Conservation (phyloP, 2,797 vertebrate species). For the Nyctalus aviator region DNA sequence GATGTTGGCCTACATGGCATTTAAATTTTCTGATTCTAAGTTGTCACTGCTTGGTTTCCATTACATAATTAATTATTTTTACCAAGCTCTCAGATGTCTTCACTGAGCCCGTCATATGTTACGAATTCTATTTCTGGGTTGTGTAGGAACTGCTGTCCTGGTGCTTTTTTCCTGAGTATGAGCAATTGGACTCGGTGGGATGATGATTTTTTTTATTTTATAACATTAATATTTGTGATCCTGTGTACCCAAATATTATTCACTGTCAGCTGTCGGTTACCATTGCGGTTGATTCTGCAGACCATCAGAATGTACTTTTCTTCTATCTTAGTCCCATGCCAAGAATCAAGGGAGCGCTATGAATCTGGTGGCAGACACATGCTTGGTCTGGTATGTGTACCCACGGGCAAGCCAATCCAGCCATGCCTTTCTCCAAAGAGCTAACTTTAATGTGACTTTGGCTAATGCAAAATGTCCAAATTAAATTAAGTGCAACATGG, state of each 20-base stretch:
- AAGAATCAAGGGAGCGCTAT: not conserved
- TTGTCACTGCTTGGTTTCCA: not conserved
- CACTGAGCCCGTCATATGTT: slow-evolving; percentile 41
- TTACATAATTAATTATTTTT: slow-evolving; percentile 72
- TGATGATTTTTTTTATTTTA: slow-evolving; percentile 54
- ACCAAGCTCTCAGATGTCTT: slow-evolving; percentile 55
- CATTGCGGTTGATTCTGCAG: not conserved
- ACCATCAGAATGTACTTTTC: not conserved
- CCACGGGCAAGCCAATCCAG: accelerated
- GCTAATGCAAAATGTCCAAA: not conserved
- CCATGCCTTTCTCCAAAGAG: not conserved
- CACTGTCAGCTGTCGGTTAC: not conserved
- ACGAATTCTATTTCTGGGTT: slow-evolving; percentile 61
- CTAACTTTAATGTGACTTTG: not conserved
- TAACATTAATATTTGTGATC: slow-evolving; percentile 56
- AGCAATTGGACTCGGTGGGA: slow-evolving; percentile 46
- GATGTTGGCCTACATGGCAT: not conserved
- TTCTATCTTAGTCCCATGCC: not conserved
- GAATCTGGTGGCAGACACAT: not conserved
- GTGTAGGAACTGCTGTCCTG: slow-evolving; percentile 18
- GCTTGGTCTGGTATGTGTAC: not conserved
- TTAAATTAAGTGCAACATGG: not conserved
- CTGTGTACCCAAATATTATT: not conserved
- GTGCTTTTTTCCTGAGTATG: not conserved
- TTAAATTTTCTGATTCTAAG: slow-evolving; percentile 27